A percentile compares a stretch with the other conserved stretches of the same genome.
phyloP scores from a whole-genome alignment of 2,888 invertebrate species.

The Spilosoma lubricipeda region DNA sequence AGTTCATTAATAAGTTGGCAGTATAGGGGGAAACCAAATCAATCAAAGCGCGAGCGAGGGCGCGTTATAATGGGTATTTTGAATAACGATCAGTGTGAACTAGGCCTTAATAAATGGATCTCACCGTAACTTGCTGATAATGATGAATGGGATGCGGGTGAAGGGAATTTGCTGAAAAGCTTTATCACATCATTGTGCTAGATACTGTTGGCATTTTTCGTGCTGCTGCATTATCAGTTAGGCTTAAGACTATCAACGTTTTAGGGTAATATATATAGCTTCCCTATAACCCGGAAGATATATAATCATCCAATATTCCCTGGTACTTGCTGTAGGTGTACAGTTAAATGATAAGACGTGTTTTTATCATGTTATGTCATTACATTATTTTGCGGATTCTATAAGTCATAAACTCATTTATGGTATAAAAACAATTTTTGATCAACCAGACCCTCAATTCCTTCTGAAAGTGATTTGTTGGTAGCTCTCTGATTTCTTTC shows the following conservation, averaged over 20 bases:
- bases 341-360: too few relatives aligned
- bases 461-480: too few relatives aligned
- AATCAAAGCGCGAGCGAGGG: constrained; percentile 37
- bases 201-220: not conserved
- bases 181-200: constrained; percentile 7
- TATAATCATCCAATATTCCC: too few relatives aligned
- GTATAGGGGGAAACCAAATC: constrained; percentile 31
- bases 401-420: too few relatives aligned
- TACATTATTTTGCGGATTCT: too few relatives aligned
- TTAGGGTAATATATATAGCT: too few relatives aligned
- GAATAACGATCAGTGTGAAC: constrained; percentile 42
- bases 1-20: constrained; percentile 40
- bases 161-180: constrained; percentile 9
- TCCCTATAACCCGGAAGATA: too few relatives aligned
- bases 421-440: too few relatives aligned
- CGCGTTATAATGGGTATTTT: constrained; percentile 40
- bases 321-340: too few relatives aligned
- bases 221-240: not conserved
- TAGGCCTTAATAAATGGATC: constrained; percentile 43
- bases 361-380: too few relatives aligned
- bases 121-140: constrained; percentile 29
- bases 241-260: not conserved
- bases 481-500: too few relatives aligned
- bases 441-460: too few relatives aligned
- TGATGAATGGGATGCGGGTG: constrained; percentile 29